Evolutionary conservation across 92 coral and sea anemone species (phyloP).

Genomic region (Porites rus): DNA sequence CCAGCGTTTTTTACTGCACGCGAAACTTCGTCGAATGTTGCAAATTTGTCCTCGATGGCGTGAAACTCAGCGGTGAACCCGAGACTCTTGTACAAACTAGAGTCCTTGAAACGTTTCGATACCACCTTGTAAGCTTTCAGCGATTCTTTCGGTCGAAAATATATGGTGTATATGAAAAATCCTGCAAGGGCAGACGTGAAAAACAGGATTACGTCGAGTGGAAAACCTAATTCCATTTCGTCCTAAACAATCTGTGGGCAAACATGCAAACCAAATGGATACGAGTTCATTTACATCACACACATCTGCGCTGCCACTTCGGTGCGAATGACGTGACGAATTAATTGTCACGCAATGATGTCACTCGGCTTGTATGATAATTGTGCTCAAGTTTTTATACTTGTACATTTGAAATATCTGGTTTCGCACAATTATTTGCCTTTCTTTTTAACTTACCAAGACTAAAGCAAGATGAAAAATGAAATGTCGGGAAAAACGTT

Average conservation of each 20-base stretch:
- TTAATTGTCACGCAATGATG: constrained; percentile 1
- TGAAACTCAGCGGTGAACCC: constrained; percentile 88
- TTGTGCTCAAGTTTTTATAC: neutral
- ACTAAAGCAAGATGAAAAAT: neutral
- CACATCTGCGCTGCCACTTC: constrained; percentile 5
- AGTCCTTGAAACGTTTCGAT: constrained; percentile 74
- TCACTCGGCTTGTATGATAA: neutral
- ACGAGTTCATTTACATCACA: neutral
- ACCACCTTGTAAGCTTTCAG: constrained; percentile 73
- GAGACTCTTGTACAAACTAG: constrained; percentile 73
- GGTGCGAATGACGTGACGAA: neutral
- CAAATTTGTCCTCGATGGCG: constrained; percentile 85
- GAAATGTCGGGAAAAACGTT: neutral
- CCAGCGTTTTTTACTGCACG: constrained; percentile 86
- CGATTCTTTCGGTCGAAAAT: constrained; percentile 85
- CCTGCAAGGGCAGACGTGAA: constrained; percentile 75
- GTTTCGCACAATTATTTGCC: neutral
- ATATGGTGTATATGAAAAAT: constrained; percentile 72
- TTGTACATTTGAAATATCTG: neutral
- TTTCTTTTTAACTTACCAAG: neutral
- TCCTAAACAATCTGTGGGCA: neutral
- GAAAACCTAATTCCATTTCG: constrained; percentile 74
- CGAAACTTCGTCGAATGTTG: constrained; percentile 81
- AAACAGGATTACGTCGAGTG: constrained; percentile 77
- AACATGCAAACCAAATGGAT: neutral